These are phyloP conservation scores for Norana najaformis DNA, from an alignment of 2,888 invertebrate species.

Conservation along the genomic window DNA sequence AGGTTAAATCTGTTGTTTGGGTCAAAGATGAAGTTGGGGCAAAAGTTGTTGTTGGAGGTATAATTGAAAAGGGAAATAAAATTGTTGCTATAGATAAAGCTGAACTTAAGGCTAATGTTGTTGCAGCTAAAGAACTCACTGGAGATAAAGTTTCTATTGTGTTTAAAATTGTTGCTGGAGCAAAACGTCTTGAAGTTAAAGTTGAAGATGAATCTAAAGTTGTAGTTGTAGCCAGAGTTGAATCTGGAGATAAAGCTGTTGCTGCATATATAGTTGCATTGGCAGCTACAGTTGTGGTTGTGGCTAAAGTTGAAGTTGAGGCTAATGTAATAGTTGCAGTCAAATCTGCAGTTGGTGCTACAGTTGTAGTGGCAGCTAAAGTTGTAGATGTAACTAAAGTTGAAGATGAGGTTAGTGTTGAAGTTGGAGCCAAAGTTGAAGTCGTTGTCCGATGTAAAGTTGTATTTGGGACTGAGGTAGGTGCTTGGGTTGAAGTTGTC, in stretches of 20 bases:
- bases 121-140: not conserved
- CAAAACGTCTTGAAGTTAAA: no score
- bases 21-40: no score
- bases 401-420: not conserved
- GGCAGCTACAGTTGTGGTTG: not conserved
- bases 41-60: no score
- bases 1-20: no score
- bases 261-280: not conserved
- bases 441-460: not conserved
- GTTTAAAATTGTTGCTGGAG: no score
- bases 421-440: no score
- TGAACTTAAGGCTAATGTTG: not conserved
- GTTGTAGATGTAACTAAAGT: not conserved
- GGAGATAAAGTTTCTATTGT: not conserved
- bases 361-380: not conserved
- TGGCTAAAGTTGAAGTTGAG: not conserved
- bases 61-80: no score
- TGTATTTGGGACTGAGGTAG: not conserved
- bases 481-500: not conserved
- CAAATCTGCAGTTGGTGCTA: not conserved
- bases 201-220: no score
- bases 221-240: no score
- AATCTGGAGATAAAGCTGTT: not conserved
- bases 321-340: no score
- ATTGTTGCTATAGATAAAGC: not conserved